Evolutionary conservation across 2,797 vertebrate genomes (phyloP).

Genomic region (Salarias fasciatus): DNA sequence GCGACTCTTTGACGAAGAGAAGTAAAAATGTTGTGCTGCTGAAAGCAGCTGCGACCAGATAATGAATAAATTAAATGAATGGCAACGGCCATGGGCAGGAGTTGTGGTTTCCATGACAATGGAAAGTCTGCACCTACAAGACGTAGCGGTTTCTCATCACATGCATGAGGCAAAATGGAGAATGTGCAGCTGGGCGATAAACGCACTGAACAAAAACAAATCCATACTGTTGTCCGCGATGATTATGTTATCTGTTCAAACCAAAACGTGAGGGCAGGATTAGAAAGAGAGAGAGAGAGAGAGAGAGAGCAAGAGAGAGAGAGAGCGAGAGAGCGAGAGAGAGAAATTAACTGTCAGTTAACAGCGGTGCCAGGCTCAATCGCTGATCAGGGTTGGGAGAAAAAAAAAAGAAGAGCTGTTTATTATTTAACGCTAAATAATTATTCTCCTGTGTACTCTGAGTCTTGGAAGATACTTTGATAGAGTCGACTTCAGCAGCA

Average conservation of each 20-base stretch:
- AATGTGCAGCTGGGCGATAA: conserved; percentile 30
- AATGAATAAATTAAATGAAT: conserved; percentile 66
- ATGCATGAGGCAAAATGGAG: conserved; percentile 15
- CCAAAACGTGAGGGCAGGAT: conserved; percentile 24
- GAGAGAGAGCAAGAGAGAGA: conserved; percentile 15
- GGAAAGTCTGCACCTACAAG: conserved; percentile 55
- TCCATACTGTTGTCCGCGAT: conserved; percentile 20
- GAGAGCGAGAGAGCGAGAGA: conserved; percentile 10
- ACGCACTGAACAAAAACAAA: conserved; percentile 38
- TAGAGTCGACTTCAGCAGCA: conserved; percentile 15
- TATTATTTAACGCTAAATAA: conserved; percentile 32
- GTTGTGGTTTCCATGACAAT: conserved; percentile 76
- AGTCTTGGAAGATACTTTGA: conserved; percentile 42
- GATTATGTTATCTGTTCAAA: conserved; percentile 41
- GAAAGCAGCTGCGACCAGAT: conserved; percentile 52
- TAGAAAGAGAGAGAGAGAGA: conserved; percentile 8
- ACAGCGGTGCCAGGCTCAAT: conserved; percentile 41
- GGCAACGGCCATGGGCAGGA: conserved; percentile 47
- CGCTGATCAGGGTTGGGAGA: conserved; percentile 15
- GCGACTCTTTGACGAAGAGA: too few species aligned
- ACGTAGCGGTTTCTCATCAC: conserved; percentile 36
- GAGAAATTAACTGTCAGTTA: conserved; percentile 38
- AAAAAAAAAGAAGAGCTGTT: conserved; percentile 20
- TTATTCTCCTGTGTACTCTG: conserved; percentile 41
- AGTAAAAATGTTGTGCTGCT: conserved; percentile 29